Percentiles rank a stretch among this genome's conserved stretches.
phyloP scores from a whole-genome alignment of 2,113 vertebrate species.

The Saimiri boliviensis region DNA sequence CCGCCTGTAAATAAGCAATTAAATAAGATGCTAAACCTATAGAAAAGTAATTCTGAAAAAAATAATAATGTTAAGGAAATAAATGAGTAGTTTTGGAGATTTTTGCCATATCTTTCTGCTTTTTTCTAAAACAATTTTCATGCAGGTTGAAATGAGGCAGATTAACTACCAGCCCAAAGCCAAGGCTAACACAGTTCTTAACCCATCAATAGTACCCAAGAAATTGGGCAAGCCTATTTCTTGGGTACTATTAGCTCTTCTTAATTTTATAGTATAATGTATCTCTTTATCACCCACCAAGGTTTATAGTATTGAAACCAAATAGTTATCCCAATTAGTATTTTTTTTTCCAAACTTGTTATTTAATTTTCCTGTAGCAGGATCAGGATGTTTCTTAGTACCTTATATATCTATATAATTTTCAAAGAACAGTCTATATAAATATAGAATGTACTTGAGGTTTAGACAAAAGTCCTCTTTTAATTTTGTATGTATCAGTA shows the following conservation, averaged over 20 bases:
- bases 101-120: not conserved
- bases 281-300: not conserved
- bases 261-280: not conserved
- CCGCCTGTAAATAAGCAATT: not conserved
- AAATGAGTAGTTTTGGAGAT: not conserved
- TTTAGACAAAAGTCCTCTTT: not conserved
- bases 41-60: not conserved
- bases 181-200: not conserved
- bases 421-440: not conserved
- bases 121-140: not conserved
- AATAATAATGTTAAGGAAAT: not conserved
- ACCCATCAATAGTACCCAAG: too few species aligned
- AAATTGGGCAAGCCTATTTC: too few species aligned
- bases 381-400: not conserved
- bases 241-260: not conserved
- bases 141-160: not conserved
- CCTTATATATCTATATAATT: not conserved
- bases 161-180: not conserved
- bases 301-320: not conserved
- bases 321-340: not conserved
- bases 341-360: not conserved
- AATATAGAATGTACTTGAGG: not conserved
- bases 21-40: not conserved
- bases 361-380: not conserved
- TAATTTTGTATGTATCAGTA: not conserved